A percentile compares a stretch with the other conserved stretches of the same genome.
Evolutionary conservation across 2,113 vertebrate genomes (phyloP).

Genomic region (Marmota monax): DNA sequence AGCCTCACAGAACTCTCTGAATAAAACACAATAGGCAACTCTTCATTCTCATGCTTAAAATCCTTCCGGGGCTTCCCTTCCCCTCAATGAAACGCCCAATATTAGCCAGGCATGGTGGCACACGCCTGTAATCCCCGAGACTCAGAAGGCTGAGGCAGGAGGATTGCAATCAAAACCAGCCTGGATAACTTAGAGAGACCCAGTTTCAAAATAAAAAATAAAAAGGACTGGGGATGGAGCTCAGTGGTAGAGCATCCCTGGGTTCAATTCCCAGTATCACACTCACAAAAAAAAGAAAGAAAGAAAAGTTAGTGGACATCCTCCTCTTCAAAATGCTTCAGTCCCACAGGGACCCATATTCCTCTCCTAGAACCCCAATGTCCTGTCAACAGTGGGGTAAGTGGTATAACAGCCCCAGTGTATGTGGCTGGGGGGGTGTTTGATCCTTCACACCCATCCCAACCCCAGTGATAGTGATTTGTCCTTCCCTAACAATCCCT

Average conservation of each 20-base stretch:
- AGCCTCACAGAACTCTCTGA: not conserved
- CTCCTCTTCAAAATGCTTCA: no score
- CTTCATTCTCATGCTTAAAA: not conserved
- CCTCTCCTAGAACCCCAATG: not conserved
- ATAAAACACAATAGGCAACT: not conserved
- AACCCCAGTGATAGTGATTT: not conserved
- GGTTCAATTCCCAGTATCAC: no score
- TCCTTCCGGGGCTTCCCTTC: not conserved
- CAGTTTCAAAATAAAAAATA: no score
- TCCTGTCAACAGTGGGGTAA: not conserved
- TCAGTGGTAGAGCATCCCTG: no score
- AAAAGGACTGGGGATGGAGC: no score
- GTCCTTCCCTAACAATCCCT: not conserved
- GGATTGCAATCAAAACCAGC: no score
- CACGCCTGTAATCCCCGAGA: no score
- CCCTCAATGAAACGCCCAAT: not conserved
- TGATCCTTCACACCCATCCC: no score
- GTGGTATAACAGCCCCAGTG: not conserved
- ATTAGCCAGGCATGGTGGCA: not conserved
- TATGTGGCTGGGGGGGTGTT: not conserved
- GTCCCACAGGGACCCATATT: not conserved
- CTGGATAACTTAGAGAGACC: no score
- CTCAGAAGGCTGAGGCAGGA: no score
- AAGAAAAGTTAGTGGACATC: not conserved
- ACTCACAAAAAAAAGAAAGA: not conserved